phyloP scores from a whole-genome alignment of 2,888 invertebrate species.

The Drosophila peninsularis region DNA sequence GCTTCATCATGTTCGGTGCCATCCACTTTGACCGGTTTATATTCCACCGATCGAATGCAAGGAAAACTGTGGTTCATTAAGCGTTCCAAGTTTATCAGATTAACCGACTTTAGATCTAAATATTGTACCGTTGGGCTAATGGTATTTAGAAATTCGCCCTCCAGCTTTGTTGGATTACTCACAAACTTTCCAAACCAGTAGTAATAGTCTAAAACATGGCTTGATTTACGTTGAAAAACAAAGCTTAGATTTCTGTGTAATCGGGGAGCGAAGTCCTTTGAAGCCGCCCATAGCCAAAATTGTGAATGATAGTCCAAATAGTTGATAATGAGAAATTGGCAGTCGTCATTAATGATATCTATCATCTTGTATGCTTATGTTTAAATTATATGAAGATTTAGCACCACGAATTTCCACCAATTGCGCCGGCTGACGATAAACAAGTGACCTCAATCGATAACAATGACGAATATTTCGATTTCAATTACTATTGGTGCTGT shows the following conservation, averaged over 20 bases:
- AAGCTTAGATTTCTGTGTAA: conserved; percentile 3
- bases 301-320: conserved; percentile 24
- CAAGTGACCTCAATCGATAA: background rate
- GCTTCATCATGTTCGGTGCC: background rate
- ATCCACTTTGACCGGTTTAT: background rate
- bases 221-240: background rate
- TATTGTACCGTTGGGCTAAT: background rate
- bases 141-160: background rate
- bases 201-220: background rate
- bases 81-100: background rate
- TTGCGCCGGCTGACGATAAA: background rate
- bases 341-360: conserved; percentile 31
- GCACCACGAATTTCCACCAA: no score
- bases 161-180: no score
- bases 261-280: background rate
- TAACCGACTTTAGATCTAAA: background rate
- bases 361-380: background rate
- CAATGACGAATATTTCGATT: background rate
- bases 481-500: background rate
- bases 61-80: background rate
- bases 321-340: conserved; percentile 26
- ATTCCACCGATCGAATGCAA: background rate
- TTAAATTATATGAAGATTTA: background rate
- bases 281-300: conserved; percentile 26
- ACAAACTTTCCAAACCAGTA: background rate